Conservation (phyloP, 2,888 invertebrate species). For the Morpho achilles region DNA sequence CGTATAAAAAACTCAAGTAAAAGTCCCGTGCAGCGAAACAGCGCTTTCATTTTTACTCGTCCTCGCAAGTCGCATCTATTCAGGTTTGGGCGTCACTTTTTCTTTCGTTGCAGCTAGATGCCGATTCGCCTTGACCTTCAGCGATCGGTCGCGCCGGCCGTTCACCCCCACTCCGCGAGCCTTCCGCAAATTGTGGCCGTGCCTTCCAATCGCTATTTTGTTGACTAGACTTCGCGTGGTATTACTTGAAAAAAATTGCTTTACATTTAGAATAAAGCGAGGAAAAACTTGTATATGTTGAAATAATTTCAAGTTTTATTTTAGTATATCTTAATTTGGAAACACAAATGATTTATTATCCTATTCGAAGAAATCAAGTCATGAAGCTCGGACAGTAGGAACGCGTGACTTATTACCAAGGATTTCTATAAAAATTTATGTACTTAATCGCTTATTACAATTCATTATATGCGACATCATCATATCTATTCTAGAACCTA, state of each 20-base stretch:
- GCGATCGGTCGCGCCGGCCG: constrained; percentile 69
- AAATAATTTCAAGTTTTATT: not conserved
- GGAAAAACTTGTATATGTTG: too few species aligned
- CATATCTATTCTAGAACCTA: too few species aligned
- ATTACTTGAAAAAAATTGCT: not conserved
- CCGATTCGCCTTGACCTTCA: constrained; percentile 70
- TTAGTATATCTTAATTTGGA: not conserved
- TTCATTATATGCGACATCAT: too few species aligned
- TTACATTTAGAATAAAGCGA: not conserved
- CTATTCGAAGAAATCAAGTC: too few species aligned
- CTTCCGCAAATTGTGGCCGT: constrained; percentile 32
- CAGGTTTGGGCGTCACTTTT: constrained; percentile 78
- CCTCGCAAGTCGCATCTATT: constrained; percentile 57
- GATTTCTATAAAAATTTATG: too few species aligned
- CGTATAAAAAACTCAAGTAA: constrained; percentile 14
- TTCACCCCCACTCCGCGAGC: constrained; percentile 37
- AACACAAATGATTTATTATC: too few species aligned
- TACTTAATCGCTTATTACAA: too few species aligned
- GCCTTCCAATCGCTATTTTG: constrained; percentile 23
- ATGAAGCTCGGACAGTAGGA: too few species aligned
- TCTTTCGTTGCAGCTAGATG: constrained; percentile 60
- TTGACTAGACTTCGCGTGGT: constrained; percentile 2
- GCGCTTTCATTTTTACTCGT: constrained; percentile 77
- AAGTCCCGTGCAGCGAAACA: constrained; percentile 22
- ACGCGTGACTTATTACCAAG: too few species aligned